Base-by-base conservation (phyloP, 1,140 invertebrate species). In the Drosophila triauraria region DNA sequence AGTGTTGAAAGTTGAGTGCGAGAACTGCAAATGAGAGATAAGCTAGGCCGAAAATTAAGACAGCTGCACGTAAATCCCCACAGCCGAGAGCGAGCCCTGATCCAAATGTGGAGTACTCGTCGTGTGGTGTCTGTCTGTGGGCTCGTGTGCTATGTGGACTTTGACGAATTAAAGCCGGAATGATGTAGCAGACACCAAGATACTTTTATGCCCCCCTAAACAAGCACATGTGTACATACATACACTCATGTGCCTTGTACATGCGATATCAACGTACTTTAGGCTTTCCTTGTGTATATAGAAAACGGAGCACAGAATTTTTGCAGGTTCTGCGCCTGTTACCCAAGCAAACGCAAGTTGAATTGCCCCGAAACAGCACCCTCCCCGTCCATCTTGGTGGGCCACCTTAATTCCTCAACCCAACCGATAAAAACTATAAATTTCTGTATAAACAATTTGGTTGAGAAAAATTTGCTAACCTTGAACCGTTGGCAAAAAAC, bases 401-500 rank as follows among this genome's bases (percentile, higher is more conserved):
- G 20, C 30, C 30, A 44, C 30, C 42, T 30, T 35, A 10, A 6
- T 20, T 32, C 32, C 57, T 7, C 79, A 71, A 50, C 64, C 42
- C 42, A 54, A 46, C 43, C 50, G 47, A 65, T 50, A 68, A 76
- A 67, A 74, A 74, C 70, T 72, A 74, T 72, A 38, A 42, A 40
- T 51, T 60, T 44, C 46, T 44, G 13, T 72, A 74, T 72, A 72
- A 74, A 74, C 78, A 64, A 43, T 67, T 46, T 46, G 58, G 43
- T 69, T 69, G 30, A 54, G 63, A 75, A 69, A 71, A 75, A 69
- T 51, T 53, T 23, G 48, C 27, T 76, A 88, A 78, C 84, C 84
- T 88, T 88, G 84, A 88, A 88, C 84, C 50, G 81, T 47, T 75
- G 71, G 81, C 85, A 88, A 88, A 88, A 88, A 88, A 87, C 84